Conservation (phyloP, 1,140 invertebrate species). For the Sitophilus oryzae region DNA sequence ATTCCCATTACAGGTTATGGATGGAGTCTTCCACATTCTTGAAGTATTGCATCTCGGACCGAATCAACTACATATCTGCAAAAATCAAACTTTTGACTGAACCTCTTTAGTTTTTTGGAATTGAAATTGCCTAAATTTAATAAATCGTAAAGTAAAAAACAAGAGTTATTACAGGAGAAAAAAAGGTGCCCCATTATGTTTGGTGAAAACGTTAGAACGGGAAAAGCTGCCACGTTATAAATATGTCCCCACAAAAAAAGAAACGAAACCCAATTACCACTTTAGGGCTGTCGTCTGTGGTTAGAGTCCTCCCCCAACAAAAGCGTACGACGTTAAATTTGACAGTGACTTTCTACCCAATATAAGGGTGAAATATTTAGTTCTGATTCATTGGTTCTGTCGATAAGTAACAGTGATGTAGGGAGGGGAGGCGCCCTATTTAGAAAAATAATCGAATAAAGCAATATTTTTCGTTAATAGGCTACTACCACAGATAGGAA, state of each 20-base stretch:
- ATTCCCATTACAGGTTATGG: too few species aligned
- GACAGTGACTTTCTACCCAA: conserved; percentile 24
- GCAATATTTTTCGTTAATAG: too few species aligned
- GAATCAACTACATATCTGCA: too few species aligned
- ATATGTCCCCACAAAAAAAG: conserved; percentile 26
- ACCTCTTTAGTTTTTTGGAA: too few species aligned
- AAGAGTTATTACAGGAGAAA: background rate
- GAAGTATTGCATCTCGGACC: too few species aligned
- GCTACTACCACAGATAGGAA: too few species aligned
- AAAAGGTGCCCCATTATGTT: background rate
- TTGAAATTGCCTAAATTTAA: too few species aligned
- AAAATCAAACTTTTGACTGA: too few species aligned
- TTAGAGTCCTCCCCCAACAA: conserved; percentile 24
- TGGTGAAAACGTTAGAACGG: conserved; percentile 3
- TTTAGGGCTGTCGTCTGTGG: conserved; percentile 26
- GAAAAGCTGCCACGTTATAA: conserved; percentile 23
- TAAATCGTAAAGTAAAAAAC: too few species aligned
- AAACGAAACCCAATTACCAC: conserved; percentile 29
- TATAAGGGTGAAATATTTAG: conserved; percentile 27
- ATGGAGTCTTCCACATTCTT: too few species aligned
- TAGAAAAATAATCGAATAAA: too few species aligned
- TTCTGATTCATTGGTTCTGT: conserved; percentile 27
- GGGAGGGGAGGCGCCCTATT: conserved; percentile 7
- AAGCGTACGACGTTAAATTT: conserved; percentile 24
- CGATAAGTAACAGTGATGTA: conserved; percentile 13